Evolutionary conservation across 2,888 invertebrate species (phyloP), one percentile per base, ranked within the genome.

Genomic region (Therioaphis trifolii): DNA sequence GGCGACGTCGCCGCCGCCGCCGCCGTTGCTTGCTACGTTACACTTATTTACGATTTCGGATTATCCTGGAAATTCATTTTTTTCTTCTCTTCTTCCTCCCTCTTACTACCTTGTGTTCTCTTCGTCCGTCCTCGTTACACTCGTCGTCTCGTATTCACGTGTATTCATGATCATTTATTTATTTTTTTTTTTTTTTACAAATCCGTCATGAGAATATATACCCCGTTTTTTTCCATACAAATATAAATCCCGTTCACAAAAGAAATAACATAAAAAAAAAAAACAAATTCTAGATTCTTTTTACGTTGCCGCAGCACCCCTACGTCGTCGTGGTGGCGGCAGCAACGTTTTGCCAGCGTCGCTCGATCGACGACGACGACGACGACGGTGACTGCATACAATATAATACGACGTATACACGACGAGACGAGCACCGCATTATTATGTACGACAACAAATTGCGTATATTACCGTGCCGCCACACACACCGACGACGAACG

Each of bases 271-370:
- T 55, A 66, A 63, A 35, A n/a, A n/a, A 68, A 21, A 24, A 46
- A 66, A 66, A 35, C 7, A 78, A 68, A 27, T 66, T 43, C 27
- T 29, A 52, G 78, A 52, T 78, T 35, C 49, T 76, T 78, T 78
- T 68, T 35, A 78, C 40, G 4, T 21, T 52, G 27, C 27, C 66
- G 52, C 40, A n/a, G 11, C 35, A 68, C 35, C 78, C 63, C 55
- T 69, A 72, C 27, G 15, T 55, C 21, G n/a, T n/a, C n/a, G n/a
- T n/a, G n/a, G n/a, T n/a, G n/a, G n/a, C n/a, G 55, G 24, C 75
- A 43, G 74, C 52, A 49, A 52, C 29, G 35, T 74, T 71, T 55
- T 24, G n/a, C 74, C 55, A 35, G 35, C 35, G 3, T 35, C 7
- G 12, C 58, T 3, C 55, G 9, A 7, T 9, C 55, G 18, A 35